A percentile compares a stretch with the other conserved stretches of the same genome.
Conservation (phyloP, 2,888 invertebrate genomes). For the Pseudococcus jackbeardsleyi region DNA sequence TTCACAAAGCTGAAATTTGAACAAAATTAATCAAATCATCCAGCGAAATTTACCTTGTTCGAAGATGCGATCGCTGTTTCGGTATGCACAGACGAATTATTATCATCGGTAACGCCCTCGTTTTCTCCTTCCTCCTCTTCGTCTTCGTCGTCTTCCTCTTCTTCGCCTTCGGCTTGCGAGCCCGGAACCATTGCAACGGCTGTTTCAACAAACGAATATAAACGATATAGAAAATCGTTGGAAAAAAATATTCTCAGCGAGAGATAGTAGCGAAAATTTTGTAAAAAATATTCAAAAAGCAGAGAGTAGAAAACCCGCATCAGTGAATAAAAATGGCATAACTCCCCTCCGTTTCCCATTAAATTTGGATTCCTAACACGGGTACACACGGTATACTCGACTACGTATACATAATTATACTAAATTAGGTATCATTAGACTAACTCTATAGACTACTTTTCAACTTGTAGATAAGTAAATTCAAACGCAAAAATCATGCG, state of each 20-base stretch:
- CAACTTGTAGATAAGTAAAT: no score
- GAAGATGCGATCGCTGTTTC: slow-evolving; percentile 16
- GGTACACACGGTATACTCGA: no score
- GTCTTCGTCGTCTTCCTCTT: slow-evolving; percentile 7
- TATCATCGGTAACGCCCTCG: slow-evolving; percentile 46
- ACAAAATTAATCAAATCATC: not conserved
- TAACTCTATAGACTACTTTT: no score
- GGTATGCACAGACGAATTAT: slow-evolving; percentile 52
- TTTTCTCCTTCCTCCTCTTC: slow-evolving; percentile 61
- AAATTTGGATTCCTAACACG: no score
- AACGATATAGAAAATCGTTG: not conserved
- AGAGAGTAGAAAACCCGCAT: not conserved
- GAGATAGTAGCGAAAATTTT: not conserved
- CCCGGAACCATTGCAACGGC: not conserved
- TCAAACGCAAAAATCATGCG: no score
- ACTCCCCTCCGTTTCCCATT: no score
- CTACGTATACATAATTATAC: no score
- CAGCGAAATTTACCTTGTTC: not conserved
- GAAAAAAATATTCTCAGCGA: not conserved
- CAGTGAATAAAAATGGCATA: no score
- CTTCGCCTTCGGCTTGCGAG: slow-evolving; percentile 8
- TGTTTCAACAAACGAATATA: not conserved
- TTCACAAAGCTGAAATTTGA: not conserved
- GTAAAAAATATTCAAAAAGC: no score
- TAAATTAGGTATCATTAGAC: no score